Percentiles rank a stretch among this genome's conserved stretches.
Evolutionary conservation across 2,113 vertebrate genomes (phyloP).

Genomic region (Lepus europaeus): DNA sequence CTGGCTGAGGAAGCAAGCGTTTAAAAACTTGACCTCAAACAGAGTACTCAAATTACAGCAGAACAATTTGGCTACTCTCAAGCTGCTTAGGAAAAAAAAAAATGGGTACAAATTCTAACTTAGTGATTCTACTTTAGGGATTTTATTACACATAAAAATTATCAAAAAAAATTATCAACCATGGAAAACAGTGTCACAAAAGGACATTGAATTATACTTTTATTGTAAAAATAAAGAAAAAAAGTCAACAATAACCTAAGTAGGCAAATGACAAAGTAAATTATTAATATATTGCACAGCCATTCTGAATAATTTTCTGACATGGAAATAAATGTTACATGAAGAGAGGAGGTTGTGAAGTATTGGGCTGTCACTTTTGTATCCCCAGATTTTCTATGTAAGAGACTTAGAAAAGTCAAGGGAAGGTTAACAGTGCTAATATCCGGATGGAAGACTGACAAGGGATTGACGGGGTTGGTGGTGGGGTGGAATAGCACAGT

Average conservation of each 20-base stretch:
- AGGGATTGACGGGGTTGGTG: neutral
- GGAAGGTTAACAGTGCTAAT: constrained; percentile 11
- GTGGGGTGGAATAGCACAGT: neutral
- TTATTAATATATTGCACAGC: neutral
- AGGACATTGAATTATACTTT: neutral
- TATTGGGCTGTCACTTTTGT: neutral
- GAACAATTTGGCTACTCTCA: neutral
- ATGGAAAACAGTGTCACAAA: constrained; percentile 6
- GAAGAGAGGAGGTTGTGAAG: constrained; percentile 28
- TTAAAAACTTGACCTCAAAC: constrained; percentile 25
- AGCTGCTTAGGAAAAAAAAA: constrained; percentile 37
- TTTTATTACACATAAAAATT: constrained; percentile 10
- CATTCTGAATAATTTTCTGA: constrained; percentile 31
- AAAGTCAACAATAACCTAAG: neutral
- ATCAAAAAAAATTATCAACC: neutral
- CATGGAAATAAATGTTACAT: neutral
- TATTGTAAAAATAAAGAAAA: neutral
- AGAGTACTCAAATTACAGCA: neutral
- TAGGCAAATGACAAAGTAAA: constrained; percentile 34
- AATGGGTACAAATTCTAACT: constrained; percentile 46
- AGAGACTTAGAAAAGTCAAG: constrained; percentile 8
- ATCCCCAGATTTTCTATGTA: too few species aligned
- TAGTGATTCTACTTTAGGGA: constrained; percentile 40
- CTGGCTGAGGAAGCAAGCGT: constrained; percentile 10
- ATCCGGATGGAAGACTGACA: neutral